Evolutionary conservation across 2,113 vertebrate species (phyloP), one percentile per base, ranked within the genome.

Genomic region (Pterocles gutturalis): DNA sequence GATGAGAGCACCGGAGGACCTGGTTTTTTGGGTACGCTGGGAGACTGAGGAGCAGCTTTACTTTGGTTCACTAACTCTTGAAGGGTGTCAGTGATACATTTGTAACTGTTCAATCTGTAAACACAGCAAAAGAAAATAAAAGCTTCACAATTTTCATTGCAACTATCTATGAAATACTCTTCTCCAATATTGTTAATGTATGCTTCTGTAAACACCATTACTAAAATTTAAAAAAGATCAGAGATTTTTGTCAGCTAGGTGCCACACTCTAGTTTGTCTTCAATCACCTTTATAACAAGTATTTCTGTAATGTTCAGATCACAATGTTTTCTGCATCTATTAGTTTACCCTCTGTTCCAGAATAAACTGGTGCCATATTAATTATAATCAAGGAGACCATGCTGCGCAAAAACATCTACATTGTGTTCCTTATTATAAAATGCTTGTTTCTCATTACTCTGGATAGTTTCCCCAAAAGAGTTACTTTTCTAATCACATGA

Each of bases 11-110:
- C 98, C 0, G 99, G 99, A 84, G 99, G 99, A 38, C 99, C 99
- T 1, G 99, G 99, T 76, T 99, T 99, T 95, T 99, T 99, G 9
- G 99, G 99, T 67, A 99, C 99, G 45, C 99, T 99, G 66, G 99
- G 99, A 79, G 99, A 99, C 96, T 99, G 99, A 72, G 99, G 99
- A 41, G 99, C 99, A 26, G 99, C 99, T 98, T 99, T 99, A 96
- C 99, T 99, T 94, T 99, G 99, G 97, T 99, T 99, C 81, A 99
- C 99, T 93, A 99, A 97, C 89, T 99, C 99, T 93, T 99, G 99
- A 97, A 99, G 99, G 21, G 99, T 99, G 96, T 99, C 99, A 36
- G 99, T 99, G 96, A 99, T 99, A 92, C 99, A 99, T 92, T 99
- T 99, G 79, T 99, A 99, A 97, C 99, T 99, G 8, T 97, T 99